A percentile compares a stretch with the other conserved stretches of the same genome.
Conservation (phyloP, 2,113 vertebrate genomes). For the Perca schrenkii region DNA sequence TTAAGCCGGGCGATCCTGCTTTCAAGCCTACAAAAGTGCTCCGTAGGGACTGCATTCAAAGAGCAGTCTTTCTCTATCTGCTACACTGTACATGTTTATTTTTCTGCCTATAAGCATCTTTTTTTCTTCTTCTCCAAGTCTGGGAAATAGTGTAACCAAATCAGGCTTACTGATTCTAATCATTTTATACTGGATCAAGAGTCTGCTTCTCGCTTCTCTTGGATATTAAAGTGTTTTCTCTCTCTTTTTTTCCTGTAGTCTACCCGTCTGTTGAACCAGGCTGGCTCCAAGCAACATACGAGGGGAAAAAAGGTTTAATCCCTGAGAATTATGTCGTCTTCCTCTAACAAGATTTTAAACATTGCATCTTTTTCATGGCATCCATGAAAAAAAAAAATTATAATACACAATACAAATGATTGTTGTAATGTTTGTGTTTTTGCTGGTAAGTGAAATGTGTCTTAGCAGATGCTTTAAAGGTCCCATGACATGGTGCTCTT, state of each 20-base stretch:
- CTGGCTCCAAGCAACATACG: constrained; percentile 95
- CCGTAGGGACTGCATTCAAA: constrained; percentile 23
- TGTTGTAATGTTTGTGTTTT: constrained; percentile 65
- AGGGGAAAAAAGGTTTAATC: constrained; percentile 94
- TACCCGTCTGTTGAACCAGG: constrained; percentile 95
- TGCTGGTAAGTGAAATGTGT: constrained; percentile 14
- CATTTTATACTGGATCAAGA: background rate
- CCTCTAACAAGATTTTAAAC: constrained; percentile 84
- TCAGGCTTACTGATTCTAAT: constrained; percentile 9
- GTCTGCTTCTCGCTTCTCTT: constrained; percentile 13
- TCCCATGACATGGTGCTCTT: no score
- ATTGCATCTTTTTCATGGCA: constrained; percentile 90
- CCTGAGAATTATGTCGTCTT: constrained; percentile 96
- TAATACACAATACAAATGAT: constrained; percentile 58
- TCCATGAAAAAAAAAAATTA: constrained; percentile 87
- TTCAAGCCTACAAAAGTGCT: constrained; percentile 27
- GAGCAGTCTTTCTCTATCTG: constrained; percentile 25
- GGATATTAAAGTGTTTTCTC: background rate
- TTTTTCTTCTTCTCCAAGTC: background rate
- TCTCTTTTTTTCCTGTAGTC: constrained; percentile 81
- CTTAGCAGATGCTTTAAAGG: constrained; percentile 11
- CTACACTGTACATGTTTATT: constrained; percentile 11
- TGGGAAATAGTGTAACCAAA: constrained; percentile 9
- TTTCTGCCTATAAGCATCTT: background rate
- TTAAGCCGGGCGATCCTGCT: background rate